Conservation (phyloP, 2,113 vertebrate genomes). For the Amblyornis subalaris region DNA sequence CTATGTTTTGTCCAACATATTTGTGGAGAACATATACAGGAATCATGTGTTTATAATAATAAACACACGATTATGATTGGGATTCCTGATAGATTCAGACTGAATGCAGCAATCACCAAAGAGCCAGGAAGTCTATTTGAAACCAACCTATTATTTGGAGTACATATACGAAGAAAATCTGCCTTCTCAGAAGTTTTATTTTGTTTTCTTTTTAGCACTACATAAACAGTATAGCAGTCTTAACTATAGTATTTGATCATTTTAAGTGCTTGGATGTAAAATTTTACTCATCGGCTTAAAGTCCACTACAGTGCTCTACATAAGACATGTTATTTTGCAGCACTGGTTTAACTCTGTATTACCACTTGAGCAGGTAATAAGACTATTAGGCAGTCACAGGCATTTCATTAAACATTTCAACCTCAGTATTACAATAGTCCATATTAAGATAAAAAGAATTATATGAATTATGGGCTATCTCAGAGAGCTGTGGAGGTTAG, state of each 20-base stretch:
- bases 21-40: conserved; percentile 1
- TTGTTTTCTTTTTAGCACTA: conserved; percentile 66
- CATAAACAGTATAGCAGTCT: conserved; percentile 66
- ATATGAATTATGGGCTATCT: background rate
- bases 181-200: conserved; percentile 34
- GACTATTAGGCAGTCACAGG: background rate
- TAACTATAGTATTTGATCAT: conserved; percentile 69
- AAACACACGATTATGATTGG: background rate
- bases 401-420: background rate
- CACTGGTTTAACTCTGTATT: background rate
- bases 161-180: conserved; percentile 58
- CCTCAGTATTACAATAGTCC: background rate
- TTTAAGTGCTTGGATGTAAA: conserved; percentile 51
- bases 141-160: conserved; percentile 73
- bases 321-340: background rate
- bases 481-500: background rate
- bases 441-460: background rate
- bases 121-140: conserved; percentile 64
- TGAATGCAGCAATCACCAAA: conserved; percentile 29
- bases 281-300: conserved; percentile 52
- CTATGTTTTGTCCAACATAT: conserved; percentile 6
- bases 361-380: background rate
- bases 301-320: conserved; percentile 52
- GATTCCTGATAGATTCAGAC: conserved; percentile 32
- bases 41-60: conserved; percentile 17